A percentile compares a stretch with the other conserved stretches of the same genome.
Conservation (phyloP, 2,113 vertebrate species). For the Myotis brandtii region DNA sequence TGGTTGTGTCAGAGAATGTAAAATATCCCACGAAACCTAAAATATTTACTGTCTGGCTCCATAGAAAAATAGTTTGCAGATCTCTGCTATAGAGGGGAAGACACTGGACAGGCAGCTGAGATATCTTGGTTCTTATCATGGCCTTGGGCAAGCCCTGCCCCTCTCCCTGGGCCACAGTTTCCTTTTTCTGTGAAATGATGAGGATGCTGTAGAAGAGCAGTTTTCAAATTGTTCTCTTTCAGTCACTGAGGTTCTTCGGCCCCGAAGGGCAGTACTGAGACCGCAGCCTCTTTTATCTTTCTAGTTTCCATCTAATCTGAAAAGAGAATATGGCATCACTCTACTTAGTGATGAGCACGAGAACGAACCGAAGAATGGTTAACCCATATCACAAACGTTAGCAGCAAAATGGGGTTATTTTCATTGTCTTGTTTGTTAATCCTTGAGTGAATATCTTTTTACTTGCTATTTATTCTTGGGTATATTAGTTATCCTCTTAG, state of each 20-base stretch:
- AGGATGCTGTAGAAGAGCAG: background rate
- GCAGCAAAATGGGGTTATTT: background rate
- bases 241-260: background rate
- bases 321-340: background rate
- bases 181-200: background rate
- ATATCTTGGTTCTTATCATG: background rate
- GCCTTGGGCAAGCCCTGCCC: background rate
- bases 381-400: background rate
- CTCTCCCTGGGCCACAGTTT: background rate
- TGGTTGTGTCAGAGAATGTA: background rate
- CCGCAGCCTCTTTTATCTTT: background rate
- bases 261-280: background rate
- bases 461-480: background rate
- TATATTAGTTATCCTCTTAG: background rate
- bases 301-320: background rate
- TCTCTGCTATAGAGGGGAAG: background rate
- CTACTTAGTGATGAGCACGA: background rate
- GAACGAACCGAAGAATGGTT: rapidly evolving
- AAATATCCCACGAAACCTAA: background rate
- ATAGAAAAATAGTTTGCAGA: background rate
- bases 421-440: background rate
- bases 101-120: background rate
- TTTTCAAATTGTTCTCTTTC: background rate
- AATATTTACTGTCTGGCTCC: background rate
- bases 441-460: background rate